Evolutionary conservation across 1,140 invertebrate species (phyloP), one percentile per base, ranked within the genome.

Genomic region (Magallana ariakensis): DNA sequence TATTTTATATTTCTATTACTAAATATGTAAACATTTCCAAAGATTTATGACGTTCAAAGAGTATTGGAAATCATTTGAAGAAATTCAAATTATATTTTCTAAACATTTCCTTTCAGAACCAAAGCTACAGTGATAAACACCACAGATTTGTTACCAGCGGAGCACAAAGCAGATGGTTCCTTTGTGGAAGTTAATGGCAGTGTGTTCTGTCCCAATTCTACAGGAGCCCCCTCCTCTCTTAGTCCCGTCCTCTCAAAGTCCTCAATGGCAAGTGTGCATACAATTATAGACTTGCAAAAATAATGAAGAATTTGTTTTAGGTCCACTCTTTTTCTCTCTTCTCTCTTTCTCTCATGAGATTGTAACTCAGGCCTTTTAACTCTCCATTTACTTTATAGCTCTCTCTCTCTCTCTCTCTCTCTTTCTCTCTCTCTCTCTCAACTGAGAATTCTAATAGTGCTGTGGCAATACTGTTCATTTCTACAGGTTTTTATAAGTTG

Each of bases 41-140:
- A 16, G 15, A 60, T 60, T 60, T 60, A 15, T 60, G 5, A 60
- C 6, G 0, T 60, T 60, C 19, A 6, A 60, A 60, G 16, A 11
- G 6, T 10, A 60, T 15, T 60, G n/a, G 15, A n/a, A 60, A 16
- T 60, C 58, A n/a, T n/a, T 60, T n/a, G 19, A n/a, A 13, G 15
- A 6, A 60, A 13, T n/a, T 60, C 1, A 15, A n/a, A 0, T 60
- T 60, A 60, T 15, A 7, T 16, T 60, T 6, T 60, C 15, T 60
- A 60, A n/a, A 46, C 33, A 46, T 16, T 60, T n/a, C 15, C 33
- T 1, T 46, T 60, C 53, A 88, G 80, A 16, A 56, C 55, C 26
- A 88, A 88, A 60, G 87, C 87, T 10, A 88, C 87, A 80, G 53
- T 57, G 8, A 58, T 84, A n/a, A 54, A 53, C 11, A 82, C 86